A percentile compares a stretch with the other conserved stretches of the same genome.
Evolutionary conservation across 2,113 vertebrate species (phyloP).

Genomic region (Zosterops lateralis): DNA sequence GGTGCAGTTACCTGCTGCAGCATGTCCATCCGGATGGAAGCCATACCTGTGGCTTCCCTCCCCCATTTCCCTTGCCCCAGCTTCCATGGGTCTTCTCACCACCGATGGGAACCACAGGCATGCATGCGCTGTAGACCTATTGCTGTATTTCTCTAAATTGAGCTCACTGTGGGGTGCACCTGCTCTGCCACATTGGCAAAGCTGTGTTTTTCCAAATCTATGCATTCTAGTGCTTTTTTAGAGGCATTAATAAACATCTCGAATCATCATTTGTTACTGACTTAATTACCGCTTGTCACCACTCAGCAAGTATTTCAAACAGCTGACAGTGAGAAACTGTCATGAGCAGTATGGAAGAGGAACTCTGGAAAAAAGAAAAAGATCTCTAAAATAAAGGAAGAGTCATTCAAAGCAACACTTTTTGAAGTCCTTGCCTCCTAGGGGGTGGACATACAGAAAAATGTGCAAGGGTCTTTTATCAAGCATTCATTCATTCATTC

Average conservation of each 20-base stretch:
- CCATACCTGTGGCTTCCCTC: not conserved
- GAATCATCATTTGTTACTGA: not conserved
- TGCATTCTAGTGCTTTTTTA: not conserved
- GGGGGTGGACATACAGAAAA: not conserved
- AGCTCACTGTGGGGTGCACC: not conserved
- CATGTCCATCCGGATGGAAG: accelerated
- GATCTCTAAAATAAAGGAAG: not conserved
- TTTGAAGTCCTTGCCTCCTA: not conserved
- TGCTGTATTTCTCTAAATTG: not conserved
- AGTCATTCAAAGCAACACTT: not conserved
- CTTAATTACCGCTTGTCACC: not conserved
- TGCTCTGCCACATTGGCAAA: not conserved
- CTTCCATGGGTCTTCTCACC: not conserved
- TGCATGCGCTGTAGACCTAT: accelerated
- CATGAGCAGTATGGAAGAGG: not conserved
- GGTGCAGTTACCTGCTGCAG: not conserved
- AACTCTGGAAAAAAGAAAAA: not conserved
- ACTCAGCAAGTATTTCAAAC: not conserved
- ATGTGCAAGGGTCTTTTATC: not conserved
- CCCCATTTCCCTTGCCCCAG: not conserved
- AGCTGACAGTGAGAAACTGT: not conserved
- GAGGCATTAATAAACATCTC: not conserved
- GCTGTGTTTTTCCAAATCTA: not conserved
- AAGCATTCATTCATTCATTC: not conserved
- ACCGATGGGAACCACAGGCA: not conserved